Conservation (phyloP, 1,140 invertebrate species). For the Drosophila novamexicana region DNA sequence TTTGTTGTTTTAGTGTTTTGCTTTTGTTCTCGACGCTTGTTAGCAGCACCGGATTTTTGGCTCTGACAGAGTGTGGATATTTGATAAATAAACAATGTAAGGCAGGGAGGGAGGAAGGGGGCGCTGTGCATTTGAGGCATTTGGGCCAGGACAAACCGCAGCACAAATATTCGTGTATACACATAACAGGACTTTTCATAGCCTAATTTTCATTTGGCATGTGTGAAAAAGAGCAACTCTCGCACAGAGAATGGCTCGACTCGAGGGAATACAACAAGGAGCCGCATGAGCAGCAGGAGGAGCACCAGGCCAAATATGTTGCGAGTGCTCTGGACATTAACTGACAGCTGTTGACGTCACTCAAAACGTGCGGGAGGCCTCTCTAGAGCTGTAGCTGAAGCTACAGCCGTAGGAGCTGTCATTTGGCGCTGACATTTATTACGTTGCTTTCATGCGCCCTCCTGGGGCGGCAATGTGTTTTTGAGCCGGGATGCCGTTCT, state of each 20-base stretch:
- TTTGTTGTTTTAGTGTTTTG: slow-evolving; percentile 16
- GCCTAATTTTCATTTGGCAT: slow-evolving; percentile 71
- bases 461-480: too few species aligned
- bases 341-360: slow-evolving; percentile 39
- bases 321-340: slow-evolving; percentile 7
- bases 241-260: not conserved
- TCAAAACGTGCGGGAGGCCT: not conserved
- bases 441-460: slow-evolving; percentile 61
- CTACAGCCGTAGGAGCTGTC: slow-evolving; percentile 24
- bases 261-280: slow-evolving; percentile 1
- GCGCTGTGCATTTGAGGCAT: slow-evolving; percentile 13
- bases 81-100: slow-evolving; percentile 80
- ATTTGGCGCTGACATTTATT: slow-evolving; percentile 62
- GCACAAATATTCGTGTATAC: slow-evolving; percentile 36
- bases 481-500: slow-evolving; percentile 17
- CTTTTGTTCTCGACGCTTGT: slow-evolving; percentile 6
- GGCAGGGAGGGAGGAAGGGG: not conserved
- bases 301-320: slow-evolving; percentile 10
- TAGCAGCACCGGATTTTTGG: slow-evolving; percentile 30
- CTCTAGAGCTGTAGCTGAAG: not conserved
- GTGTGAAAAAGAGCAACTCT: slow-evolving; percentile 32
- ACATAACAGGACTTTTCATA: slow-evolving; percentile 50
- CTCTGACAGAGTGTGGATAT: slow-evolving; percentile 65
- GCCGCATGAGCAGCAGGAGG: too few species aligned
- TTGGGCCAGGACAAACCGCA: slow-evolving; percentile 5